Evolutionary conservation across 1,140 invertebrate genomes (phyloP), one percentile per base, ranked within the genome.

Genomic region (Bombus pascuorum): DNA sequence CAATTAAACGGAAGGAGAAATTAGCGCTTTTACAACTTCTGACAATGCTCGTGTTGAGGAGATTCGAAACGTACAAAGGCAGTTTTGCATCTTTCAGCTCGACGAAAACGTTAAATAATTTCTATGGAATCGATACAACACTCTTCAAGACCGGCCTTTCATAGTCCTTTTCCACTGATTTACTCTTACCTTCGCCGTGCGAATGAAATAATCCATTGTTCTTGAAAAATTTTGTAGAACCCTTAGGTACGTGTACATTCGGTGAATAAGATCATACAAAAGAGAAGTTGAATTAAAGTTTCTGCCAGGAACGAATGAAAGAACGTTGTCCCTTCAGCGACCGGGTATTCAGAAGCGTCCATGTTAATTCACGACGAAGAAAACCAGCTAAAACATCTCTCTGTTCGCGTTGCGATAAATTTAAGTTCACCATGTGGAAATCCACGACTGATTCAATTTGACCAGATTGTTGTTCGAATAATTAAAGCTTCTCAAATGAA

Each of bases 21-120:
- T 81, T 85, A 85, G 22, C 79, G 44, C 71, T 85, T 74, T 75
- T 74, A 34, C 59, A 32, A 66, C 42, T n/a, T 3, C 22, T 37
- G 71, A 78, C 72, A 53, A 32, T 66, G 59, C 42, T 0, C 10
- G 1, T 25, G 53, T 18, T 32, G 53, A 59, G 47, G 1, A 18
- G n/a, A 65, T 77, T 53, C 81, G 1, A 1, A 9, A 6, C 28
- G 37, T 10, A 59, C 37, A 70, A 70, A 76, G 39, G 32, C 10
- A 34, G 18, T 28, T 47, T 9, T 72, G n/a, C 37, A 13, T 3
- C 28, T 59, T 22, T 5, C 25, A 4, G 8, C 9, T 44, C 42
- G 42, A 25, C 13, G 25, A 68, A 70, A 37, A 79, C 22, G 47
- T 72, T 79, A 78, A 83, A 70, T 71, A 71, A 47, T 32, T 74